Evolutionary conservation across 2,113 vertebrate species (phyloP).

Genomic region (Ophthalmolycus amberensis): DNA sequence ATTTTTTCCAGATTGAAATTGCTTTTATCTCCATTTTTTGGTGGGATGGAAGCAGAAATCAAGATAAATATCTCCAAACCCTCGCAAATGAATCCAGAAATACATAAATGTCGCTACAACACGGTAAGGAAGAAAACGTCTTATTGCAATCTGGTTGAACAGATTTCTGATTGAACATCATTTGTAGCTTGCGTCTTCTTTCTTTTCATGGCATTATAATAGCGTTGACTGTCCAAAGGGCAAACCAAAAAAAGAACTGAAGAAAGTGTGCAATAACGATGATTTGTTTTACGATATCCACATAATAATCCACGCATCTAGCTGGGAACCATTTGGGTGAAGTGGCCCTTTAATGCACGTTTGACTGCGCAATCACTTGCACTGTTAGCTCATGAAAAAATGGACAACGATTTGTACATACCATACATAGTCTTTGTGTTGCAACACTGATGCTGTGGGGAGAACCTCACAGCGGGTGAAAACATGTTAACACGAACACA

Average conservation of each 20-base stretch:
- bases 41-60: neutral
- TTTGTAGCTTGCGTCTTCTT: neutral
- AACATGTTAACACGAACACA: slow-evolving; percentile 75
- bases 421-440: slow-evolving; percentile 20
- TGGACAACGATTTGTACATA: neutral
- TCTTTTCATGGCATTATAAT: neutral
- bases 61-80: neutral
- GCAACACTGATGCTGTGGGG: slow-evolving; percentile 39
- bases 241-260: neutral
- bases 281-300: neutral
- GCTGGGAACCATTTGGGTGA: neutral
- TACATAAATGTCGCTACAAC: neutral
- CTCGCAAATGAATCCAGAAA: neutral
- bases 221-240: slow-evolving; percentile 31
- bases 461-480: slow-evolving; percentile 67
- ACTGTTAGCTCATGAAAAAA: neutral
- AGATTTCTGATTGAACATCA: neutral
- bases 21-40: neutral
- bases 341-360: neutral
- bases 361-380: neutral
- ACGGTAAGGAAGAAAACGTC: neutral
- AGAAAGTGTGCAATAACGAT: neutral
- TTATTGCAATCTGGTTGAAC: neutral
- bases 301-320: neutral
- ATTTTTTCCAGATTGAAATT: neutral